Evolutionary conservation across 1,140 invertebrate species (phyloP).

Genomic region (Uloborus diversus): DNA sequence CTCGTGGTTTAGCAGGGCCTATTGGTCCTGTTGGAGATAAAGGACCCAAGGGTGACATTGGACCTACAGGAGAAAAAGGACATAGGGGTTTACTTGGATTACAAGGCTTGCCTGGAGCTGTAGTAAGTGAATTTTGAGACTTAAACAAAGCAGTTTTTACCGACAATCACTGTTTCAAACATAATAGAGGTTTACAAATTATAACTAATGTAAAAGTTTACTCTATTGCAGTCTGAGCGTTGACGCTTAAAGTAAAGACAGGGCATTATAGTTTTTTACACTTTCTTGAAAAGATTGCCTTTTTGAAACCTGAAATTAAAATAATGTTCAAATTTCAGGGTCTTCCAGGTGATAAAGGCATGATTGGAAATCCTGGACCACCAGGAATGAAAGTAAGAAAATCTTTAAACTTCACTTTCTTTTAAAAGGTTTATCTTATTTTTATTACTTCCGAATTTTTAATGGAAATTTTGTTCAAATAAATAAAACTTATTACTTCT

Average conservation of each 20-base stretch:
- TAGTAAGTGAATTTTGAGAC: no score
- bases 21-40: slow-evolving; percentile 69
- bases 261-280: no score
- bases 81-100: slow-evolving; percentile 83
- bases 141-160: no score
- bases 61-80: slow-evolving; percentile 77
- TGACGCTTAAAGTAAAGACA: no score
- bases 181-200: no score
- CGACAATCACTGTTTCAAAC: no score
- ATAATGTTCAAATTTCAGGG: slow-evolving; percentile 63
- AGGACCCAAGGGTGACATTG: slow-evolving; percentile 69
- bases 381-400: slow-evolving; percentile 59
- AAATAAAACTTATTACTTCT: neutral
- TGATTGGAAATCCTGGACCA: slow-evolving; percentile 62
- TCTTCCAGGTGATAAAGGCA: slow-evolving; percentile 67
- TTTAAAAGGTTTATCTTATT: neutral
- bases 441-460: neutral
- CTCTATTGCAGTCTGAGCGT: no score
- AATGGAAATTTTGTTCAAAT: neutral
- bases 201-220: no score
- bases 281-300: no score
- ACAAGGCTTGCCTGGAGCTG: slow-evolving; percentile 76
- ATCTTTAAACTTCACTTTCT: neutral
- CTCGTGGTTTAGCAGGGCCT: slow-evolving; percentile 72
- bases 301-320: no score